Base-by-base conservation (phyloP, 2,888 invertebrate genomes). In the Actias luna region DNA sequence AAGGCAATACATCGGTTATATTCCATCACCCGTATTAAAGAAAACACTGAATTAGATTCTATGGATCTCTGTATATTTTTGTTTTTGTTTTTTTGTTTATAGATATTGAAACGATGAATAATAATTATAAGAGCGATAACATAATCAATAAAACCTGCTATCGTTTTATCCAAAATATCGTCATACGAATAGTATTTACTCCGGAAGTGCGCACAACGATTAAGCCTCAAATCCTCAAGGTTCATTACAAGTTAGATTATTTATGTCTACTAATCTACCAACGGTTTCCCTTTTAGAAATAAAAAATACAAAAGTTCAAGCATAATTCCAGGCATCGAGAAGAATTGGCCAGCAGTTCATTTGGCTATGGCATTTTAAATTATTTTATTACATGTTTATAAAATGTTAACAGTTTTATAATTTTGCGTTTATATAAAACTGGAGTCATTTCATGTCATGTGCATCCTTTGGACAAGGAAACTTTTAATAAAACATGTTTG, bases 141-240 rank as follows among this genome's bases (percentile, higher is more conserved):
- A 16, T 55, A 55, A 55, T 55, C 29, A 4, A 50, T 25, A 55
- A 55, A 29, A 55, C 29, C 55, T 29, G n/a, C 16, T 29, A 55
- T 55, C 55, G 16, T 29, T 55, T 55, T 55, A 55, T 55, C 55
- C 55, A 14, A 5, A 1, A 0, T 29, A 29, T 29, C 16, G 55
- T 55, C 55, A 55, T 55, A 29, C 55, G n/a, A 55, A 55, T 7
- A 2, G 27, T 55, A 55, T 55, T 29, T 55, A 55, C n/a, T 29
- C 29, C 55, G 55, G 55, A 55, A 55, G 29, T 55, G 8, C 55
- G 55, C 55, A 55, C 46, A 22, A 22, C 25, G 25, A 50, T 25
- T 25, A 25, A 25, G 46, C 12, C 25, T 50, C 18, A 18, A 5
- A 7, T n/a, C 5, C n/a, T 18, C 18, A n/a, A 8, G 2, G 1